Base-by-base conservation (phyloP, 2,797 vertebrate genomes). In the Galagoides demidoff region DNA sequence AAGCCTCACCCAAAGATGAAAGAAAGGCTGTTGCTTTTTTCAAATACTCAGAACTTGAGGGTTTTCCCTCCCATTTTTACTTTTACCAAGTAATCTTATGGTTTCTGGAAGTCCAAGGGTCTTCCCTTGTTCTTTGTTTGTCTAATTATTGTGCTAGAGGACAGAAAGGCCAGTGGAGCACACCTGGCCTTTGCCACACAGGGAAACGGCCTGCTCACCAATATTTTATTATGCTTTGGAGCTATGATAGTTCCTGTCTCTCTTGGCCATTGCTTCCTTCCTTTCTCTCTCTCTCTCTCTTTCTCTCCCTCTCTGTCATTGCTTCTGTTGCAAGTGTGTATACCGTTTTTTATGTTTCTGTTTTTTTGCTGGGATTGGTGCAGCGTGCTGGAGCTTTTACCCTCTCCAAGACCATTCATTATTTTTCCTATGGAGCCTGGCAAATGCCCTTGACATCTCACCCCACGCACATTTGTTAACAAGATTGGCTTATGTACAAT, bases 91-190 rank as follows among this genome's bases (percentile, higher is more conserved):
- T 22, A 31, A 82, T 79, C 52, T 59, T 68, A 45, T 73, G 71
- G 27, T 85, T 95, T 95, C 57, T 85, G 34, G 20, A n/a, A 49
- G 63, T 66, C 85, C 86, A 87, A 63, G 84, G 14, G 31, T 71
- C 63, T 89, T 85, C 61, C 37, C 45, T 94, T 81, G 43, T 81
- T 94, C 64, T 95, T 73, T 95, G 85, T 55, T 20, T 76, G 25
- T 77, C 43, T 74, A 63, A 95, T 91, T 94, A 37, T 90, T 94
- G 31, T 90, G 73, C 45, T 70, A 1, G 23, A 95, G 22, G 22
- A 57, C 52, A 57, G 78, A 90, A 74, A 77, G 68, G 34, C 16
- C 43, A 14, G 13, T 55, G 8, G 31, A 70, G 37, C 11, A 55
- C 9, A n/a, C 34, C 61, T 85, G 87, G 64, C 7, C 81, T 82